These are phyloP conservation scores for Drosophila gaucha DNA, from an alignment of 2,888 invertebrate species.

Conservation along the genomic window DNA sequence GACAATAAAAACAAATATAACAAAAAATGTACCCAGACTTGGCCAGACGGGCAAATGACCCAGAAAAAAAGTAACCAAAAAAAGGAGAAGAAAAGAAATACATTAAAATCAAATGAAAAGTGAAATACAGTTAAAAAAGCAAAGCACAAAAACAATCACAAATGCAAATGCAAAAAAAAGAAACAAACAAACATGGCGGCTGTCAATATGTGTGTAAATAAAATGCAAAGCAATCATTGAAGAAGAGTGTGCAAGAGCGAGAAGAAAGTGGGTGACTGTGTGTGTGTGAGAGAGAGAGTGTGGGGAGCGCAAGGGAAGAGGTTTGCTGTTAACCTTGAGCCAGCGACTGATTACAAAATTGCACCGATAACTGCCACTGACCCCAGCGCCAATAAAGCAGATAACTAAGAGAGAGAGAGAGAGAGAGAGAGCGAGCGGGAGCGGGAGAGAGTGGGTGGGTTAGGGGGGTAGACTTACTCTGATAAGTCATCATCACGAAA, in stretches of 20 bases:
- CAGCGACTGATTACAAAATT: conserved; percentile 82
- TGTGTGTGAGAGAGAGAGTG: background rate
- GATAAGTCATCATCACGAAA: conserved; percentile 47
- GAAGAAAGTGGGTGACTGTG: background rate
- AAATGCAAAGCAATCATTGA: conserved; percentile 17
- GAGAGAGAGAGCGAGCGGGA: background rate
- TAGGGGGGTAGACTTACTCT: conserved; percentile 4
- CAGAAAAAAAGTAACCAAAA: conserved; percentile 47
- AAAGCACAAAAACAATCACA: conserved; percentile 9
- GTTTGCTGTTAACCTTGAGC: conserved; percentile 77
- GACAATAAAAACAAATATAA: conserved; percentile 52
- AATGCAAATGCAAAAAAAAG: conserved; percentile 12
- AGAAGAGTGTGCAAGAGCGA: conserved; percentile 4
- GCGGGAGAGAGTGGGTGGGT: background rate
- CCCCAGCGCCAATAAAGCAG: conserved; percentile 55
- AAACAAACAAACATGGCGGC: conserved; percentile 55
- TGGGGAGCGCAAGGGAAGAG: background rate
- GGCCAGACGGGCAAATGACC: conserved; percentile 74
- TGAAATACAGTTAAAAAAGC: conserved; percentile 41
- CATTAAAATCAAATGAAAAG: conserved; percentile 39
- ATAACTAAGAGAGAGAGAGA: background rate
- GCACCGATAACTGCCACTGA: conserved; percentile 83
- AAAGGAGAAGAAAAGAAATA: conserved; percentile 25
- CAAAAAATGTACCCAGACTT: conserved; percentile 14
- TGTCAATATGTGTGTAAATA: conserved; percentile 56